A percentile compares a stretch with the other conserved stretches of the same genome.
phyloP scores from a whole-genome alignment of 2,797 vertebrate species.

The Channallabes apus region DNA sequence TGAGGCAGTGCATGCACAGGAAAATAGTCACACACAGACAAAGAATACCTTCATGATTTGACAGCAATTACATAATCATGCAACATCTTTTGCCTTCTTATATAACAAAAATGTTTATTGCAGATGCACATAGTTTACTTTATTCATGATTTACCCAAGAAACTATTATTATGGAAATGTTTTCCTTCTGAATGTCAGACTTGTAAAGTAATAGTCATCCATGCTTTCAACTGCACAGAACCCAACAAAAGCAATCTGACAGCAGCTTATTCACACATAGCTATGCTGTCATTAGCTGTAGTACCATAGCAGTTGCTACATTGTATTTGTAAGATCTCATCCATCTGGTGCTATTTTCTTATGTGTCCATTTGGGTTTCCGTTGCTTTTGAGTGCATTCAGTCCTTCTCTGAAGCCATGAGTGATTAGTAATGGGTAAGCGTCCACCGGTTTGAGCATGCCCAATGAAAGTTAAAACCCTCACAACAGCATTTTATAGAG shows the following conservation, averaged over 20 bases:
- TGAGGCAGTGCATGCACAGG: constrained; percentile 1
- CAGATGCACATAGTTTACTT: constrained; percentile 31
- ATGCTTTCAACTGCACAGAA: constrained; percentile 34
- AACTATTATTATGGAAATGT: constrained; percentile 50
- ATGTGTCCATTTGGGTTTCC: constrained; percentile 16
- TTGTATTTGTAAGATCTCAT: constrained; percentile 10
- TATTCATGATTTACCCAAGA: constrained; percentile 41
- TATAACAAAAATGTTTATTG: constrained; percentile 34
- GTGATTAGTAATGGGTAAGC: constrained; percentile 33
- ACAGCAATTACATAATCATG: constrained; percentile 38
- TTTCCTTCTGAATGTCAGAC: constrained; percentile 37
- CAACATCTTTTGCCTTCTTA: constrained; percentile 35
- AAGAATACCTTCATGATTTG: constrained; percentile 19
- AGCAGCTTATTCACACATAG: constrained; percentile 42
- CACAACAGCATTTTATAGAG: constrained; percentile 35
- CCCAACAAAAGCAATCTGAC: constrained; percentile 50
- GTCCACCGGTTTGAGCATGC: constrained; percentile 21
- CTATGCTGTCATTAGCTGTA: constrained; percentile 29
- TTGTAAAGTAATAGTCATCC: constrained; percentile 46
- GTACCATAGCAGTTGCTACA: constrained; percentile 18
- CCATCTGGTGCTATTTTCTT: constrained; percentile 18
- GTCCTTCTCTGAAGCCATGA: constrained; percentile 12
- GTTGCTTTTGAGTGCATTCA: constrained; percentile 26
- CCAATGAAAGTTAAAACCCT: constrained; percentile 34
- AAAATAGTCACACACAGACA: constrained; percentile 23